A percentile compares a stretch with the other conserved stretches of the same genome.
phyloP scores from a whole-genome alignment of 2,797 vertebrate genomes.

The Rousettus madagascariensis region DNA sequence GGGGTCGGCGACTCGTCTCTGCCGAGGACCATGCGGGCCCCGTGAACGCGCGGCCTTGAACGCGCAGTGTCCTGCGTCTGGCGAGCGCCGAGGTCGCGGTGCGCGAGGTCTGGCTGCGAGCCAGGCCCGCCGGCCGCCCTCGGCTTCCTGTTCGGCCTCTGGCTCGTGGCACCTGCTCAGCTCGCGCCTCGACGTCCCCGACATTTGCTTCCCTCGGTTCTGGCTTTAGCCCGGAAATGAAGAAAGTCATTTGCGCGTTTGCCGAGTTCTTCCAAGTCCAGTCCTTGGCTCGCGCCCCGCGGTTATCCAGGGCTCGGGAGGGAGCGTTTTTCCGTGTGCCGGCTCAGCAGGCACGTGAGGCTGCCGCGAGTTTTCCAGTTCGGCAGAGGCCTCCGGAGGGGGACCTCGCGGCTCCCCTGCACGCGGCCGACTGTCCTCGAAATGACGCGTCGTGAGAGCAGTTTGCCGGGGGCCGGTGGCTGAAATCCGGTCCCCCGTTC shows the following conservation, averaged over 20 bases:
- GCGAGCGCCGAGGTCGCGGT: background rate
- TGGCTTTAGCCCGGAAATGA: background rate
- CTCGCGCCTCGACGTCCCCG: background rate
- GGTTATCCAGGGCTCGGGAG: constrained; percentile 39
- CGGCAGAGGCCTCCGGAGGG: constrained; percentile 53
- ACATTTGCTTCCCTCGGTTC: background rate
- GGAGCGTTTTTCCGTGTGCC: constrained; percentile 49
- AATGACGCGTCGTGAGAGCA: background rate
- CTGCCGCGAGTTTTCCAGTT: constrained; percentile 9
- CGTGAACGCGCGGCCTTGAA: background rate
- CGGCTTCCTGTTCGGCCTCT: background rate
- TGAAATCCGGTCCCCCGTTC: constrained; percentile 50
- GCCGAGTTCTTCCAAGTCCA: background rate
- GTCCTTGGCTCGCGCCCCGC: background rate
- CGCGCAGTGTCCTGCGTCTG: too few species aligned
- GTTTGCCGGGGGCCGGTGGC: background rate
- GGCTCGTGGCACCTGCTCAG: constrained; percentile 54
- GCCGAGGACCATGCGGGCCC: background rate
- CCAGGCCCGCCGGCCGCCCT: too few species aligned
- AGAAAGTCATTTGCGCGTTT: constrained; percentile 20
- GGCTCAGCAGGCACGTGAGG: constrained; percentile 52
- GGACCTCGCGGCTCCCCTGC: background rate
- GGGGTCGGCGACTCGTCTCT: background rate
- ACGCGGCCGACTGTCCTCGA: background rate
- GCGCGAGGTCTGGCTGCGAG: background rate